phyloP scores from a whole-genome alignment of 1,140 invertebrate species.

The Conopomorpha cramerella region DNA sequence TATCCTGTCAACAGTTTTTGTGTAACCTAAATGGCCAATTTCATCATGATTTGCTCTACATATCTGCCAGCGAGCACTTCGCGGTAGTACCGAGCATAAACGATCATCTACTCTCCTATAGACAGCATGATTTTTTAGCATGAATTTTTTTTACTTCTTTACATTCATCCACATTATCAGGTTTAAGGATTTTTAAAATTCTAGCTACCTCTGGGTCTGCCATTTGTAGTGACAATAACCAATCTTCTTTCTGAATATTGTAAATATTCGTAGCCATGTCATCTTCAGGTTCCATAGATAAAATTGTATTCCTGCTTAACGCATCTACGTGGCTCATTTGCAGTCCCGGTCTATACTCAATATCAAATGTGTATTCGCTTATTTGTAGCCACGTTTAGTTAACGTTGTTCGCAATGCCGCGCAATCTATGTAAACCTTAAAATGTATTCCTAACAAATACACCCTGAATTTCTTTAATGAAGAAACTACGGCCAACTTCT shows the following conservation, averaged over 20 bases:
- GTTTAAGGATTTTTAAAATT: neutral
- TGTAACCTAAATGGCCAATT: neutral
- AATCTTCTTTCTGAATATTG: neutral
- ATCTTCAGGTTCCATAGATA: neutral
- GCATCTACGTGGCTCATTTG: constrained; percentile 14
- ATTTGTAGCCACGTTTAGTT: constrained; percentile 20
- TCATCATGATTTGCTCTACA: neutral
- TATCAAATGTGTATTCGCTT: constrained; percentile 14
- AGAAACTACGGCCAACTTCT: constrained; percentile 16
- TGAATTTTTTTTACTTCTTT: neutral
- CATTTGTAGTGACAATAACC: neutral
- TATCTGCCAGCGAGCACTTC: neutral
- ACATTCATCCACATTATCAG: neutral
- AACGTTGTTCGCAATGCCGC: constrained; percentile 16
- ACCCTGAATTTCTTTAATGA: constrained; percentile 18
- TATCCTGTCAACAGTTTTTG: neutral
- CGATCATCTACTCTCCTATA: neutral
- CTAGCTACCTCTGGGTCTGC: neutral
- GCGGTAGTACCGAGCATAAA: neutral
- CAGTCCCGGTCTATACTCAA: constrained; percentile 11
- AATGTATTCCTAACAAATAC: constrained; percentile 22
- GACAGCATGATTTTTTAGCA: neutral
- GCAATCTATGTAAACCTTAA: constrained; percentile 31
- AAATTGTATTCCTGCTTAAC: constrained; percentile 2
- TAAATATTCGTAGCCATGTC: neutral